Conservation (phyloP, 2,888 invertebrate species). For the Zygothrica quintamaculata region DNA sequence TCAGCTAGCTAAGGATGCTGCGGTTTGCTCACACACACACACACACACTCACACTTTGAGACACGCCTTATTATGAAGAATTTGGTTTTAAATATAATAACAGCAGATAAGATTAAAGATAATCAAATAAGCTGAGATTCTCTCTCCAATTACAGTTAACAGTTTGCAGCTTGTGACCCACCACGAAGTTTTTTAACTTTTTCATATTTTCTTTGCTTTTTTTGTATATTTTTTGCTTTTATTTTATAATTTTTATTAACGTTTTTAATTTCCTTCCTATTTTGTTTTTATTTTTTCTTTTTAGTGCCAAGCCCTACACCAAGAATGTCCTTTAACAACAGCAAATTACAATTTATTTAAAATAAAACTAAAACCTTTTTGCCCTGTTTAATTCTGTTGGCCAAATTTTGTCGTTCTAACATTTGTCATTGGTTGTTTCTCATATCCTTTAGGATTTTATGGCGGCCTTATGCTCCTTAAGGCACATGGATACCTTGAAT, state of each 20-base stretch:
- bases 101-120: too few species aligned
- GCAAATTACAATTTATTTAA: slow-evolving; percentile 41
- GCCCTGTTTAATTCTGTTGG: neutral
- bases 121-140: too few species aligned
- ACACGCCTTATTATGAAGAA: slow-evolving; percentile 29
- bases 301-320: slow-evolving; percentile 16
- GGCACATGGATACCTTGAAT: slow-evolving; percentile 76
- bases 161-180: too few species aligned
- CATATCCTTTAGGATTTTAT: slow-evolving; percentile 22
- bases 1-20: slow-evolving; percentile 13
- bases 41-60: too few species aligned
- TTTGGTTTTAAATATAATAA: slow-evolving; percentile 17
- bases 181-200: too few species aligned
- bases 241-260: neutral
- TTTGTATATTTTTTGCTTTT: neutral
- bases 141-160: neutral
- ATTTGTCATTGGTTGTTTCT: too few species aligned
- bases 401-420: too few species aligned
- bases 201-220: too few species aligned
- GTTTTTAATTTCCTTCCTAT: too few species aligned
- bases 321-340: slow-evolving; percentile 27
- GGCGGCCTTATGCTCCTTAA: slow-evolving; percentile 62
- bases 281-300: too few species aligned
- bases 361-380: slow-evolving; percentile 15
- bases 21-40: slow-evolving; percentile 34